Evolutionary conservation across 2,888 invertebrate genomes (phyloP), one percentile per base, ranked within the genome.

Genomic region (Fabriciana adippe): DNA sequence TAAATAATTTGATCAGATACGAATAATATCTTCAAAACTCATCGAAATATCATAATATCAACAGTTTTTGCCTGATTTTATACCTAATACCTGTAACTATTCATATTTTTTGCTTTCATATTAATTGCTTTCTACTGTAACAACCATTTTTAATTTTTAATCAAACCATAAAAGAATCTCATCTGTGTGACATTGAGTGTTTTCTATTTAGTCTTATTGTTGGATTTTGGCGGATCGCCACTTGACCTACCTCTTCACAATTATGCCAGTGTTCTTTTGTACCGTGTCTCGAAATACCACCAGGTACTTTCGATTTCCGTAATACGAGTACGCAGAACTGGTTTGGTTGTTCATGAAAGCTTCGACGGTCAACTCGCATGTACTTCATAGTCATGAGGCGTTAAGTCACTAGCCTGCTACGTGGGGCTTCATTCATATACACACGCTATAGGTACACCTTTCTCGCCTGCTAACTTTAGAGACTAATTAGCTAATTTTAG

Each of bases 301-400:
- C 45, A 18, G 56, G 66, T 21, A 67, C 67, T 67, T 62, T 67
- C 67, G 31, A 26, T 67, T 67, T 67, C 67, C 56, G 53, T 57
- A 65, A 59, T 31, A 51, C 51, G 26, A 57, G 51, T 21, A 18
- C 35, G 15, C 15, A 59, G 15, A 59, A 65, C 65, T 47, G 65
- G 65, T 66, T 66, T 59, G 18, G 31, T 61, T 41, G 64, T 50
- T 50, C 54, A 18, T 63, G 54, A 47, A 55, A 55, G 45, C 53
- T 21, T 54, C 63, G 26, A 63, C 63, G 55, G 64, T 55, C 60
- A 50, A 51, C 51, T 13, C 13, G 11, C 35, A 41, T 18, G 31
- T 55, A 41, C 35, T 41, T 41, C 11, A 41, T 41, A 41, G 35
- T 41, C 45, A 26, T 31, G 54, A 55, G 54, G 54, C 54, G 54